phyloP scores from a whole-genome alignment of 2,113 vertebrate species.

The Amblyornis subalaris region DNA sequence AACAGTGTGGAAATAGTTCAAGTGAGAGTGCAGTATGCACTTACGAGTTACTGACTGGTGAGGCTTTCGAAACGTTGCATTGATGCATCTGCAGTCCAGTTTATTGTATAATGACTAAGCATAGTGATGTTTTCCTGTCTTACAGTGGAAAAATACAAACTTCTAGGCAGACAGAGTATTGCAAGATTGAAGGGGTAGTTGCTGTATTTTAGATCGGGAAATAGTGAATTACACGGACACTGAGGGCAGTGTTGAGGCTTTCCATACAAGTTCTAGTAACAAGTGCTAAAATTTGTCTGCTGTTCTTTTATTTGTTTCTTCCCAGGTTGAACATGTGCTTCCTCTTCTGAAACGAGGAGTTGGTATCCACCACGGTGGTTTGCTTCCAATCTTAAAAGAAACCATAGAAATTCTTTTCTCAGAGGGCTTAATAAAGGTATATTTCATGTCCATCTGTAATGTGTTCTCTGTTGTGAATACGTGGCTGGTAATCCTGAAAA shows the following conservation, averaged over 20 bases:
- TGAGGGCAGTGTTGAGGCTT: not conserved
- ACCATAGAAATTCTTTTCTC: slow-evolving; percentile 99
- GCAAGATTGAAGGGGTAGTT: not conserved
- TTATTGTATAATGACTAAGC: not conserved
- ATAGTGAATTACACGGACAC: not conserved
- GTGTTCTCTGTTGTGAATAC: not conserved
- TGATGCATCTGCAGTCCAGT: not conserved
- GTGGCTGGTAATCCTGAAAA: not conserved
- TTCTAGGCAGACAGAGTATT: not conserved
- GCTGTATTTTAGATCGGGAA: not conserved
- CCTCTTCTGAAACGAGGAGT: slow-evolving; percentile 94
- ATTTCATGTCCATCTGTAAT: not conserved
- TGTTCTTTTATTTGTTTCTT: not conserved
- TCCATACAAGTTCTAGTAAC: not conserved
- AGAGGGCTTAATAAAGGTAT: slow-evolving; percentile 94
- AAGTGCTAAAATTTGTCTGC: not conserved
- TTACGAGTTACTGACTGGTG: not conserved
- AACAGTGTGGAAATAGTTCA: not conserved
- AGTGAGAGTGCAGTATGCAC: not conserved
- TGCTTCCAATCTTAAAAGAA: slow-evolving; percentile 97
- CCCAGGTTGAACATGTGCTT: slow-evolving; percentile 82
- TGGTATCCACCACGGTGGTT: slow-evolving; percentile 95
- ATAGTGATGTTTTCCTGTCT: not conserved
- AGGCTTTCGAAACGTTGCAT: not conserved
- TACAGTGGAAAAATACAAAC: not conserved